Base-by-base conservation (phyloP, 2,797 vertebrate genomes). In the Margarornis squamiger region DNA sequence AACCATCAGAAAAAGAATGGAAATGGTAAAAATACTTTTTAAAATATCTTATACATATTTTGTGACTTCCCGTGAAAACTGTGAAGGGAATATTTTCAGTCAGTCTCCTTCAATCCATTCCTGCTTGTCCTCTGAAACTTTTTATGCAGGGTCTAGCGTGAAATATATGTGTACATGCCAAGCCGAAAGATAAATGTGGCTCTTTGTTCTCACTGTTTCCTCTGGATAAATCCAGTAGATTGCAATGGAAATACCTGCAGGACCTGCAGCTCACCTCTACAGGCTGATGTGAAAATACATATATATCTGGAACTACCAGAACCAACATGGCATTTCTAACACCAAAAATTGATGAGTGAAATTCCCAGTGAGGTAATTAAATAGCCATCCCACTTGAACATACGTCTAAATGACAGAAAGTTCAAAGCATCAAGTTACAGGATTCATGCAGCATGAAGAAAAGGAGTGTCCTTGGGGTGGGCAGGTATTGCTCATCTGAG, bases 21-120 rank as follows among this genome's bases (percentile, higher is more conserved):
- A 73, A 95, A 54, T 54, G 75, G 61, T 88, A 96, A 96, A 94
- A 96, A 88, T 92, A 84, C 75, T 95, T 95, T 95, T 32, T 81
- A 91, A 97, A 95, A 75, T 81, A 93, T 57, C 61, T 84, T 88
- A 84, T 41, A 74, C 68, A 57, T 93, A 95, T 86, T 95, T 93
- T 93, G 30, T 58, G 61, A 95, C 83, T 97, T 96, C 91, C 78
- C 59, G 78, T 92, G 72, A 96, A 97, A 96, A 91, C 49, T 83
- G 74, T 9, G 14, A 34, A 77, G 49, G 72, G 88, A 90, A 54
- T 16, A 51, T 94, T 88, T 96, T 94, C 68, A 68, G 68, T 91
- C 51, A 66, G 15, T 82, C 82, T 92, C 63, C 70, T 91, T 81
- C 82, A 78, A 63, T 51, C 24, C 17, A 0, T 76, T 85, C 30